These are phyloP conservation scores for Nothobranchius kuhntae DNA, from an alignment of 2,113 vertebrate genomes.

Conservation along the genomic window DNA sequence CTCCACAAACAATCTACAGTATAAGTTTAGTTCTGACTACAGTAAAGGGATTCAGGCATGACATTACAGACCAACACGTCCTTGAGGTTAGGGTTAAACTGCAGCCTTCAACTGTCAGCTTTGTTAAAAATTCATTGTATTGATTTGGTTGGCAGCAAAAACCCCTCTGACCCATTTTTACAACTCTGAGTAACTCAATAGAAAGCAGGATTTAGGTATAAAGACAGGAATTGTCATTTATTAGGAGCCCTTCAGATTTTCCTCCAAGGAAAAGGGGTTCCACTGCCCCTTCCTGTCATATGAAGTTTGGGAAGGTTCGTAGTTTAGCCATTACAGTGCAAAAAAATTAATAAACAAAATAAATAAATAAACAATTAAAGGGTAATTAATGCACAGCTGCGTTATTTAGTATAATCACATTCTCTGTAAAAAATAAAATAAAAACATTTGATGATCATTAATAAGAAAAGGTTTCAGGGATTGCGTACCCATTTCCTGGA, in stretches of 20 bases:
- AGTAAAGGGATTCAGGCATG: slow-evolving; percentile 20
- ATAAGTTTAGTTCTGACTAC: neutral
- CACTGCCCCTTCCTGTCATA: too few species aligned
- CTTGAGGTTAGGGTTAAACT: slow-evolving; percentile 57
- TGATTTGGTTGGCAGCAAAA: slow-evolving; percentile 60
- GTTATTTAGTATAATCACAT: slow-evolving; percentile 9
- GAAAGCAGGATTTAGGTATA: neutral
- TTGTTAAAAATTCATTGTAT: slow-evolving; percentile 69
- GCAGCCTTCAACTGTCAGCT: slow-evolving; percentile 41
- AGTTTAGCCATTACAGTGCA: too few species aligned
- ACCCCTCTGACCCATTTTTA: slow-evolving; percentile 35
- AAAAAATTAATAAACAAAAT: too few species aligned
- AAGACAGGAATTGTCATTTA: slow-evolving; percentile 6
- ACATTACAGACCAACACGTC: slow-evolving; percentile 35
- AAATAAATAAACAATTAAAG: too few species aligned
- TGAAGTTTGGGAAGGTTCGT: too few species aligned
- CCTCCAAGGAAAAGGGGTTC: neutral
- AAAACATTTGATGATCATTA: slow-evolving; percentile 7
- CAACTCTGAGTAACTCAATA: slow-evolving; percentile 8
- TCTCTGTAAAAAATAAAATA: neutral
- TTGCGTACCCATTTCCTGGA: neutral
- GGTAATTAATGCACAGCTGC: neutral
- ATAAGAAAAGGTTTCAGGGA: neutral
- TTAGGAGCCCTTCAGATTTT: slow-evolving; percentile 14
- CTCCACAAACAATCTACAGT: neutral